Conservation (phyloP, 2,888 invertebrate genomes). For the Troides helena region DNA sequence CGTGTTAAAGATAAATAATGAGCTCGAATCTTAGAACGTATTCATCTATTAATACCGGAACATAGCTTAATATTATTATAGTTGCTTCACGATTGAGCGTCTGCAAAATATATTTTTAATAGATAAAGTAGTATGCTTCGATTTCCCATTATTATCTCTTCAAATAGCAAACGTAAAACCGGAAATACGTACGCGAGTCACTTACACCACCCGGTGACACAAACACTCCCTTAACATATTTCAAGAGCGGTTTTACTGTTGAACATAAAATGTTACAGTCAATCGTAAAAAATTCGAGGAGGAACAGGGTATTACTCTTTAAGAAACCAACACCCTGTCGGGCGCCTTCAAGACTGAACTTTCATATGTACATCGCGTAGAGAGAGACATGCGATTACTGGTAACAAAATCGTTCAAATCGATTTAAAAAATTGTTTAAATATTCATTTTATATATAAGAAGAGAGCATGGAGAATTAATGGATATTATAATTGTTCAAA, state of each 20-base stretch:
- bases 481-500: too few relatives aligned
- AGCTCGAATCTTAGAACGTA: too few relatives aligned
- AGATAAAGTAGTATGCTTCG: not conserved
- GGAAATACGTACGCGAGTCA: constrained; percentile 50
- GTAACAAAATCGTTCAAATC: too few relatives aligned
- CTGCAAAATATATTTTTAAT: not conserved
- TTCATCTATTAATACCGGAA: too few relatives aligned
- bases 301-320: constrained; percentile 38
- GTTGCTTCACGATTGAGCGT: too few relatives aligned
- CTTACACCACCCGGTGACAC: constrained; percentile 49
- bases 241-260: constrained; percentile 61
- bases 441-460: too few relatives aligned
- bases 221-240: constrained; percentile 59
- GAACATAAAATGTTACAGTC: constrained; percentile 63
- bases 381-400: too few relatives aligned
- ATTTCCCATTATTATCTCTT: not conserved
- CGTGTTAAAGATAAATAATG: too few relatives aligned
- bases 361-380: too few relatives aligned
- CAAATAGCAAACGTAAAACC: constrained; percentile 37
- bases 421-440: too few relatives aligned
- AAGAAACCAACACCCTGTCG: constrained; percentile 30
- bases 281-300: constrained; percentile 59
- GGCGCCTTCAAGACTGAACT: constrained; percentile 30
- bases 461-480: too few relatives aligned
- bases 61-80: too few relatives aligned